Base-by-base conservation (phyloP, 1,140 invertebrate species). In the Spodoptera frugiperda region DNA sequence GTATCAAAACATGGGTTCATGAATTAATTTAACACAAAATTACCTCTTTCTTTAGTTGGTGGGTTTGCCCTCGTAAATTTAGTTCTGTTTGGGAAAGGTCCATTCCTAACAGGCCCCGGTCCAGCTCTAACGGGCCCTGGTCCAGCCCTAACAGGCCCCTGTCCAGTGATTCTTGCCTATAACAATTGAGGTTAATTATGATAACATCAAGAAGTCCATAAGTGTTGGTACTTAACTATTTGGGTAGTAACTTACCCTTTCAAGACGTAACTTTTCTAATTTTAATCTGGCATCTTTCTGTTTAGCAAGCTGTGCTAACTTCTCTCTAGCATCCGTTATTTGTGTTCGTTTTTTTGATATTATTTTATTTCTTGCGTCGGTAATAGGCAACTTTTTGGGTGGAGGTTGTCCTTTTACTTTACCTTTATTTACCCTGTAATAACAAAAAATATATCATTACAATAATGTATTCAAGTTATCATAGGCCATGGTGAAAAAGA, bases 351-450 rank as follows among this genome's bases (percentile, higher is more conserved):
- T 96, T 78, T 96, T 96, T 55, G 95, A 95, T 81, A 96, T 96
- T 68, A 97, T 96, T 91, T 96, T 96, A 77, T 95, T 94, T 72
- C 96, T 91, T 21, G 96, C 96, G 95, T 97, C 96, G 39, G 83
- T 46, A 15, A 90, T 77, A 70, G 78, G 79, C 55, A 74, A 4
- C 71, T 85, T 87, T 30, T 77, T 67, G 59, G 68, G 59, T 63
- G 72, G 73, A 12, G 61, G 33, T 65, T 83, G 76, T 63, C 77
- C 84, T 63, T 88, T 87, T 12, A 65, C 61, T 79, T 85, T 89
- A 12, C 44, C 83, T 73, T 25, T 55, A 33, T 73, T 73, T 3
- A 9, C 46, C 21, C 71, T 73, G 44, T 33, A 71, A 54, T 5
- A 46, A 53, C 14, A 51, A 68, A 48, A 46, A 2, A 19, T 9